These are phyloP conservation scores for Corythucha ciliata DNA, from an alignment of 2,888 invertebrate species.

Conservation along the genomic window DNA sequence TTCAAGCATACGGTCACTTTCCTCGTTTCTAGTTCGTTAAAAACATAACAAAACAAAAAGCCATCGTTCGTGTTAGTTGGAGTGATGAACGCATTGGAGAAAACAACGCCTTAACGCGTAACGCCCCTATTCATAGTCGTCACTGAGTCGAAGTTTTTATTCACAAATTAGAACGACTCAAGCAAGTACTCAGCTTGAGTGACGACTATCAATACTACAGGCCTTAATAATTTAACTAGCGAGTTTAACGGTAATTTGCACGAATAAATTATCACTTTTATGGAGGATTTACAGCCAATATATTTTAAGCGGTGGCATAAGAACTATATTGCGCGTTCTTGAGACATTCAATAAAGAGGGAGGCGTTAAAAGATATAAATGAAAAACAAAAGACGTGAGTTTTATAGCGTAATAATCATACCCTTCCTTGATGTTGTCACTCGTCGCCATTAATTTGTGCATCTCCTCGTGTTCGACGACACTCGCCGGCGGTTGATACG, in stretches of 20 bases:
- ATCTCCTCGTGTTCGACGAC: conserved; percentile 56
- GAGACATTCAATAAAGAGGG: too few species aligned
- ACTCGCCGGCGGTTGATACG: conserved; percentile 52
- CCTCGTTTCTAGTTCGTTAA: conserved; percentile 50
- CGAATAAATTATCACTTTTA: too few species aligned
- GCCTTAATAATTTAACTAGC: too few species aligned
- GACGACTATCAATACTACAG: too few species aligned
- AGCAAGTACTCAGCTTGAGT: too few species aligned
- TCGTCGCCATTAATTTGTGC: conserved; percentile 59
- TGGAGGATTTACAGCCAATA: too few species aligned
- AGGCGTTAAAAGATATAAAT: neutral
- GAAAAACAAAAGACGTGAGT: neutral
- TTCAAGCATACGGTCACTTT: conserved; percentile 66
- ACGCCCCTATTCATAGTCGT: neutral
- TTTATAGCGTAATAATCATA: conserved; percentile 40
- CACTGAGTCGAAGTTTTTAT: too few species aligned
- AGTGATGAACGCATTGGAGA: neutral
- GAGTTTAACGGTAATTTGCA: too few species aligned
- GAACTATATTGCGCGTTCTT: too few species aligned
- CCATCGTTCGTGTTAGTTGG: neutral
- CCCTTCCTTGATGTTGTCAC: conserved; percentile 67
- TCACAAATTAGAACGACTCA: too few species aligned
- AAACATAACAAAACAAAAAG: neutral
- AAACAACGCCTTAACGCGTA: neutral
- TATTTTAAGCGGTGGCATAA: too few species aligned